A percentile compares a stretch with the other conserved stretches of the same genome.
phyloP scores from a whole-genome alignment of 2,113 vertebrate species.

The Gadus chalcogrammus region DNA sequence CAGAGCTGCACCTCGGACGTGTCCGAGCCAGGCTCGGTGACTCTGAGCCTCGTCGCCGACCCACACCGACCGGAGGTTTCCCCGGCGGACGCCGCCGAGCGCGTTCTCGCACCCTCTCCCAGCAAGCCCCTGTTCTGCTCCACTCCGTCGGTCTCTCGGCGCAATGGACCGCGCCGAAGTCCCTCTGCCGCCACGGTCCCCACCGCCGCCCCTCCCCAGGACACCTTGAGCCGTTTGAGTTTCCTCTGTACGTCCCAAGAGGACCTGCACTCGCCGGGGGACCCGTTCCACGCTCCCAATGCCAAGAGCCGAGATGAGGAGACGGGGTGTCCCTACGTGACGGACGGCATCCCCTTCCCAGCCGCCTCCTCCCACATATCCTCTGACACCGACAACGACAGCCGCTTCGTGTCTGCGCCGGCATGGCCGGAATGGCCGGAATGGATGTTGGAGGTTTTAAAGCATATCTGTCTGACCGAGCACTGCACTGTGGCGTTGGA shows the following conservation, averaged over 20 bases:
- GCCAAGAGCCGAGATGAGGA: conserved; percentile 4
- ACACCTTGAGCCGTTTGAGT: conserved; percentile 26
- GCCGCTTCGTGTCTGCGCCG: conserved; percentile 37
- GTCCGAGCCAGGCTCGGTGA: conserved; percentile 19
- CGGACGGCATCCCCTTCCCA: neutral
- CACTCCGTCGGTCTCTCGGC: conserved; percentile 48
- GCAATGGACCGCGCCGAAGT: conserved; percentile 8
- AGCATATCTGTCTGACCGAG: conserved; percentile 48
- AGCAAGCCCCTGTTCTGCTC: conserved; percentile 63
- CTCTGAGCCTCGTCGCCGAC: neutral
- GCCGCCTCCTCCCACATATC: conserved; percentile 7
- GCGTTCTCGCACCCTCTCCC: conserved; percentile 19
- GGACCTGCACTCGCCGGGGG: neutral
- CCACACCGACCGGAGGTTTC: conserved; percentile 34
- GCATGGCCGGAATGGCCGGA: conserved; percentile 25
- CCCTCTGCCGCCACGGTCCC: conserved; percentile 12
- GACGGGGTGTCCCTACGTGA: neutral
- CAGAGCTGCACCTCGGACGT: conserved; percentile 35
- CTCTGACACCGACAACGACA: conserved; percentile 17
- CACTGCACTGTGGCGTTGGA: conserved; percentile 46
- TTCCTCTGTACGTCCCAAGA: conserved; percentile 28
- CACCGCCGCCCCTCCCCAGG: conserved; percentile 5
- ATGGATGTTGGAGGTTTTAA: conserved; percentile 49
- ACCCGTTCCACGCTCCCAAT: neutral
- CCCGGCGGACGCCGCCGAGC: conserved; percentile 42